phyloP scores from a whole-genome alignment of 2,113 vertebrate genomes.

The Paratilapia polleni region DNA sequence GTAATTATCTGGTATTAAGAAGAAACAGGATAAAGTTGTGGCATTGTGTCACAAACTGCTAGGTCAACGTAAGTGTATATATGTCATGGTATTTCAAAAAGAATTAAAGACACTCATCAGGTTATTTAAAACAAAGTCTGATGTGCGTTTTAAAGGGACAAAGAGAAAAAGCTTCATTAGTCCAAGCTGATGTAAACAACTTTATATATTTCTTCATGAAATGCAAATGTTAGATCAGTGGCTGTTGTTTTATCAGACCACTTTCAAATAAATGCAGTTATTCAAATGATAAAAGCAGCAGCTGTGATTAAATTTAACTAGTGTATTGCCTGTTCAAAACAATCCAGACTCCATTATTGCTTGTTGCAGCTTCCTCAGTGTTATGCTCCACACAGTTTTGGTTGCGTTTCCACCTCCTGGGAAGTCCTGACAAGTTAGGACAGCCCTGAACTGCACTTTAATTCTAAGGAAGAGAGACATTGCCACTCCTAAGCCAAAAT shows the following conservation, averaged over 20 bases:
- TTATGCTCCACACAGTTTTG: background rate
- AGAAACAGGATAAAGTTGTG: background rate
- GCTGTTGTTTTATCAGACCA: background rate
- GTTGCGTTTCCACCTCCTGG: background rate
- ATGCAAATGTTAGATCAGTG: background rate
- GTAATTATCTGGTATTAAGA: background rate
- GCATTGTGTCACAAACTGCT: background rate
- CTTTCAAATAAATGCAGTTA: background rate
- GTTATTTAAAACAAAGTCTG: background rate
- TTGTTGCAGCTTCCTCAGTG: background rate
- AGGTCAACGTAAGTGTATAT: background rate
- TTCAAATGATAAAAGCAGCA: background rate
- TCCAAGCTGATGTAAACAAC: background rate
- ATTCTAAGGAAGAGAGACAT: background rate
- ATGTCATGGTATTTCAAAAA: background rate
- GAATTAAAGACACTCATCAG: too few species aligned
- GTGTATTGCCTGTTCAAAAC: background rate
- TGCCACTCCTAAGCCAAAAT: background rate
- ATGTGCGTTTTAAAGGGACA: background rate
- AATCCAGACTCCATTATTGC: background rate
- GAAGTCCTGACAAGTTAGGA: background rate
- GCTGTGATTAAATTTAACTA: background rate
- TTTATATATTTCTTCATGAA: background rate
- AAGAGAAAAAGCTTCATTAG: background rate
- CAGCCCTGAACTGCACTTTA: background rate